These are phyloP conservation scores for Pecten maximus DNA, from an alignment of 2,888 invertebrate genomes.

Conservation along the genomic window DNA sequence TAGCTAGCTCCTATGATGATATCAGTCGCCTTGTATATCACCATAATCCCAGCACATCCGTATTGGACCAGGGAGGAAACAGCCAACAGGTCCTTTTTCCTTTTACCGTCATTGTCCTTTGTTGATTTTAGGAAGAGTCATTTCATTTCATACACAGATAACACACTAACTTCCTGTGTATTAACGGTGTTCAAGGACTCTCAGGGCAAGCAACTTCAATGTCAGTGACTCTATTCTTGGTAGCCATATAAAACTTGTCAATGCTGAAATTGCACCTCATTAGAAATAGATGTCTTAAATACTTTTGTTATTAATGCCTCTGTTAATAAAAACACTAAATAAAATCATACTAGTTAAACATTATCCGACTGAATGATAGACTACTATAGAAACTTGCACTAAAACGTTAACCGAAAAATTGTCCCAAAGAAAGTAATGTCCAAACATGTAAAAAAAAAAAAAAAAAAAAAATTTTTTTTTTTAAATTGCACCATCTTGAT, in stretches of 20 bases:
- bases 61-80: neutral
- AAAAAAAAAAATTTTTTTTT: too few species aligned
- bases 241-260: neutral
- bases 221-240: too few species aligned
- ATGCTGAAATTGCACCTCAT: neutral
- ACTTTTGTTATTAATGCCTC: neutral
- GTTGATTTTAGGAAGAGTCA: neutral
- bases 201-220: neutral
- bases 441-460: too few species aligned
- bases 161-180: slow-evolving; percentile 9
- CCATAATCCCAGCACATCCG: slow-evolving; percentile 3
- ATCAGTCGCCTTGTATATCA: neutral
- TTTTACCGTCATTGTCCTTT: slow-evolving; percentile 15
- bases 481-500: too few species aligned
- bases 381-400: too few species aligned
- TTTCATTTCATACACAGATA: neutral
- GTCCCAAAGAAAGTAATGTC: too few species aligned
- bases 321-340: neutral
- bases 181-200: neutral
- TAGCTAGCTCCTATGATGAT: neutral
- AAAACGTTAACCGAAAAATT: too few species aligned
- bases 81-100: neutral
- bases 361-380: too few species aligned
- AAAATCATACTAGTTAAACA: too few species aligned
- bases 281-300: neutral